Evolutionary conservation across 2,797 vertebrate genomes (phyloP).

Genomic region (Liparis tanakae): DNA sequence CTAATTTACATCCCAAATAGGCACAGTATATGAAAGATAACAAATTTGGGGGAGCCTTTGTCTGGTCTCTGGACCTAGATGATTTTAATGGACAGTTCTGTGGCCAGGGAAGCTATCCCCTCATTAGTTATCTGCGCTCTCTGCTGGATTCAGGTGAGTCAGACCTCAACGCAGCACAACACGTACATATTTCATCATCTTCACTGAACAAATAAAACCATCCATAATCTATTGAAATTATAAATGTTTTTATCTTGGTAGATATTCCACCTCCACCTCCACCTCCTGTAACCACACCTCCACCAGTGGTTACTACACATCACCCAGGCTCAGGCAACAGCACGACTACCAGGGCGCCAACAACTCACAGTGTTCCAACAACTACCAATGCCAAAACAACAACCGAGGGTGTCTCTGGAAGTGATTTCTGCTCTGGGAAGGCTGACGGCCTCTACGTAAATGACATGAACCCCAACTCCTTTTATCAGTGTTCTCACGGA

Average conservation of each 20-base stretch:
- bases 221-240: neutral
- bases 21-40: conserved; percentile 70
- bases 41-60: conserved; percentile 74
- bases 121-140: conserved; percentile 65
- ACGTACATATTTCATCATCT: neutral
- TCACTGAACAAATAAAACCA: neutral
- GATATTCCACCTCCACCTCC: conserved; percentile 30
- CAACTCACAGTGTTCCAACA: neutral
- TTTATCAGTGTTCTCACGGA: conserved; percentile 64
- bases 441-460: conserved; percentile 62
- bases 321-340: neutral
- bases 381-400: conserved; percentile 1
- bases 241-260: conserved; percentile 14
- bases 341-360: neutral
- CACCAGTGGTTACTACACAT: neutral
- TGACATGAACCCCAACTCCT: conserved; percentile 27
- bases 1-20: conserved; percentile 59
- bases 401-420: conserved; percentile 29
- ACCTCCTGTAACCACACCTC: conserved; percentile 11
- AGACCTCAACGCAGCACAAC: neutral
- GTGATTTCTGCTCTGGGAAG: conserved; percentile 62
- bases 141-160: conserved; percentile 68
- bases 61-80: conserved; percentile 80
- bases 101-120: conserved; percentile 72
- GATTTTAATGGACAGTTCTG: conserved; percentile 80